A percentile compares a stretch with the other conserved stretches of the same genome.
phyloP scores from a whole-genome alignment of 2,113 vertebrate genomes.

The Alligator sinensis region DNA sequence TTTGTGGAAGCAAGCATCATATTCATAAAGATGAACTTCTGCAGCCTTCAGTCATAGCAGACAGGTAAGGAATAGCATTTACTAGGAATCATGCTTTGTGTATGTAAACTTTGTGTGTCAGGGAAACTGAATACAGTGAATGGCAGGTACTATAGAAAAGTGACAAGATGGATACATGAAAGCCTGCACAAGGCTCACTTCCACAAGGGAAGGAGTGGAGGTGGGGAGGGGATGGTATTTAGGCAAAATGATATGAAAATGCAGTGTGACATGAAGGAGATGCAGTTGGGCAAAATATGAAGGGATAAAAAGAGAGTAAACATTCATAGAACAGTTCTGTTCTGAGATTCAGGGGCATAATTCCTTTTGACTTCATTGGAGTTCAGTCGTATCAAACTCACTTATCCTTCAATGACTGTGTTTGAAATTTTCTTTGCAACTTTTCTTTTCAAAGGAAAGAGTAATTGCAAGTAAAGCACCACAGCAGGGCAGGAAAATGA shows the following conservation, averaged over 20 bases:
- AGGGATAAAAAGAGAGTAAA: not conserved
- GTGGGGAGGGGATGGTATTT: not conserved
- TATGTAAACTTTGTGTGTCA: not conserved
- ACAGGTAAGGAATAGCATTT: not conserved
- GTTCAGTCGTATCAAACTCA: no score
- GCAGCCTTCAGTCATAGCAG: not conserved
- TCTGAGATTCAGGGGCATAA: not conserved
- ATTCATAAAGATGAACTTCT: not conserved
- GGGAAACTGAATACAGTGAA: not conserved
- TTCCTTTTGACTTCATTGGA: not conserved
- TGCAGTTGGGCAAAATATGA: not conserved
- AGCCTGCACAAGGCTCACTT: not conserved
- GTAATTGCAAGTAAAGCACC: not conserved
- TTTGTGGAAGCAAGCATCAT: not conserved
- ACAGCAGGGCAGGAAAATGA: not conserved
- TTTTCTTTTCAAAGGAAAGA: not conserved
- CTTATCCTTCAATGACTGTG: not conserved
- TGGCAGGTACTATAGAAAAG: constrained; percentile 10
- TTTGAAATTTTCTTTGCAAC: not conserved
- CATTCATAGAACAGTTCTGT: not conserved
- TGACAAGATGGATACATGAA: not conserved
- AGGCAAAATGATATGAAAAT: not conserved
- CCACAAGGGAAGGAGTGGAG: not conserved
- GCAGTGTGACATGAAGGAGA: not conserved
- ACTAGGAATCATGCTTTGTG: not conserved